A percentile compares a stretch with the other conserved stretches of the same genome.
Evolutionary conservation across 1,140 invertebrate genomes (phyloP).

Genomic region (Probaryconus sp.): DNA sequence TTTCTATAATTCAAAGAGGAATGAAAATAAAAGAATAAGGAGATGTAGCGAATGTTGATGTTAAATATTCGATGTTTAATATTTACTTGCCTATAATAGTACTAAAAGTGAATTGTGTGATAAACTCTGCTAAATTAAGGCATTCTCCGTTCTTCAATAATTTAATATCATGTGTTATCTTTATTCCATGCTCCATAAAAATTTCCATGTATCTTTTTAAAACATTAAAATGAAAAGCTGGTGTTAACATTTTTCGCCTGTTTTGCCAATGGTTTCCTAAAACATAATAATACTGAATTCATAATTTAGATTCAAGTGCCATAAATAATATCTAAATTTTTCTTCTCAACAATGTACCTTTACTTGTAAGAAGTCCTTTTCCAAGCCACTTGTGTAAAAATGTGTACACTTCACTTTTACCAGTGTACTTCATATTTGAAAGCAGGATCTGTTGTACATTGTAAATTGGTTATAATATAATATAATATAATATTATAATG

Average conservation of each 20-base stretch:
- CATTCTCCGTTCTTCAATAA: neutral
- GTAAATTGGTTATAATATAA: too few relatives aligned
- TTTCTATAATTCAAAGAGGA: constrained; percentile 10
- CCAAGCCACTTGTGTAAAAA: too few relatives aligned
- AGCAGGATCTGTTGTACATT: too few relatives aligned
- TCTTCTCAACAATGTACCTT: too few relatives aligned
- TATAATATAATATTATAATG: too few relatives aligned
- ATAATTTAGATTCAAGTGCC: too few relatives aligned
- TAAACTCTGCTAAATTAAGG: constrained; percentile 10
- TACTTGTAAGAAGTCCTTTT: neutral
- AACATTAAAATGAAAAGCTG: constrained; percentile 43
- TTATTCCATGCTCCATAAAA: constrained; percentile 20
- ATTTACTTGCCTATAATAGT: constrained; percentile 30
- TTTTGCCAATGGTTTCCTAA: constrained; percentile 23
- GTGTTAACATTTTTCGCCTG: constrained; percentile 41
- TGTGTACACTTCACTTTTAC: too few relatives aligned
- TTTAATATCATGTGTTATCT: constrained; percentile 10
- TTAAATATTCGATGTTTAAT: constrained; percentile 4
- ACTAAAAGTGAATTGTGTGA: constrained; percentile 19
- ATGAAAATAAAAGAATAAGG: too few relatives aligned
- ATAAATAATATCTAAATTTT: too few relatives aligned
- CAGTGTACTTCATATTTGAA: too few relatives aligned
- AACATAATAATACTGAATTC: neutral
- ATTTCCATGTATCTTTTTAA: constrained; percentile 38
- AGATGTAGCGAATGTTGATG: too few relatives aligned